phyloP scores from a whole-genome alignment of 2,113 vertebrate species.

The Campylorhamphus procurvoides region DNA sequence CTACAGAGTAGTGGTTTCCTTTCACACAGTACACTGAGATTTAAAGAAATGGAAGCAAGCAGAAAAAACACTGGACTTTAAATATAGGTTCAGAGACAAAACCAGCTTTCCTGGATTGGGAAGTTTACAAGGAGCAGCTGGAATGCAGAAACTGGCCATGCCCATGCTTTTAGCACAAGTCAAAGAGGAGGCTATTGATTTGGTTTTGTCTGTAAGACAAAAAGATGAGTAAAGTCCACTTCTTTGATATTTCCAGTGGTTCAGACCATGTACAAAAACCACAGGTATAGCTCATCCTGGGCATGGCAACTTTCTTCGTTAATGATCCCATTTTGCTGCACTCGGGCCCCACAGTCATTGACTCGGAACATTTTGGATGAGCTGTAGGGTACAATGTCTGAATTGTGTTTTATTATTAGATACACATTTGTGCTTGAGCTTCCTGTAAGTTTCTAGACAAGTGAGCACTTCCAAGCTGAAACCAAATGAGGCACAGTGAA shows the following conservation, averaged over 20 bases:
- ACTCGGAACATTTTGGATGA: not conserved
- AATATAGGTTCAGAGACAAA: not conserved
- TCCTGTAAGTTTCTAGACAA: not conserved
- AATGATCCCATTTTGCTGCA: not conserved
- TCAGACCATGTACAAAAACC: not conserved
- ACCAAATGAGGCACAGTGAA: not conserved
- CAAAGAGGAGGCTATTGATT: not conserved
- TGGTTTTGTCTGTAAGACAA: not conserved
- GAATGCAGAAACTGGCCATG: not conserved
- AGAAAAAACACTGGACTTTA: not conserved
- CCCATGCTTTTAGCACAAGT: not conserved
- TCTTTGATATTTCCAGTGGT: not conserved
- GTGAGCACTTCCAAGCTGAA: not conserved
- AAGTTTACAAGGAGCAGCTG: not conserved
- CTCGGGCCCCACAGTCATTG: not conserved
- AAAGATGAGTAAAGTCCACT: not conserved
- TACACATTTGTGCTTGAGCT: not conserved
- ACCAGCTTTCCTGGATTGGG: not conserved
- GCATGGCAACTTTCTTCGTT: rapidly evolving
- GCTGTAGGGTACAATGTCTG: not conserved
- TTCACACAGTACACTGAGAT: not conserved
- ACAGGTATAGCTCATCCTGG: not conserved
- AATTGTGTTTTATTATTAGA: not conserved
- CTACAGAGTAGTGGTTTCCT: not conserved
- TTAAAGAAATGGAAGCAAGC: not conserved